A percentile compares a stretch with the other conserved stretches of the same genome.
These are phyloP conservation scores for Gari tellinella DNA, from an alignment of 2,888 invertebrate genomes.

Conservation along the genomic window DNA sequence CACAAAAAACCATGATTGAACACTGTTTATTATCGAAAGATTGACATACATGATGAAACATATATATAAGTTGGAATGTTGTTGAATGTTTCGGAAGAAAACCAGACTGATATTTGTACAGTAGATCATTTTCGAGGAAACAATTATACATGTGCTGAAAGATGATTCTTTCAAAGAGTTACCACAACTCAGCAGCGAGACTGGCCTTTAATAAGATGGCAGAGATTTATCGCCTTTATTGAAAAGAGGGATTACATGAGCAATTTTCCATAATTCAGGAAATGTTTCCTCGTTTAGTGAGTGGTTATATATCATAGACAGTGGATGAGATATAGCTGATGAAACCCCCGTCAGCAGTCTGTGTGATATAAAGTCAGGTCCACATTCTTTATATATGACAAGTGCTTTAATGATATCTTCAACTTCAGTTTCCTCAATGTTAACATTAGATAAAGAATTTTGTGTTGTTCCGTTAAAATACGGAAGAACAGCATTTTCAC, in stretches of 20 bases:
- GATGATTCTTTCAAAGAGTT: background rate
- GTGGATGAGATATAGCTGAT: background rate
- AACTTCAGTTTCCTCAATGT: background rate
- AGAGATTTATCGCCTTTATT: slow-evolving; percentile 1
- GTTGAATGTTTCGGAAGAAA: background rate
- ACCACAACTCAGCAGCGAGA: background rate
- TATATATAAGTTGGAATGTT: background rate
- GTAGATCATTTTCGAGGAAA: background rate
- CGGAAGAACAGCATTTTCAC: background rate
- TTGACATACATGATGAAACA: background rate
- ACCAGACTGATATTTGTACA: background rate
- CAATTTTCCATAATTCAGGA: background rate
- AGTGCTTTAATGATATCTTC: background rate
- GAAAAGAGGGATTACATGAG: background rate
- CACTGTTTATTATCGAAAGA: no score
- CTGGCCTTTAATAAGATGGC: background rate
- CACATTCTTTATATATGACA: background rate
- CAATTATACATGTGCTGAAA: background rate
- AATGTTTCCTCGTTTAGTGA: background rate
- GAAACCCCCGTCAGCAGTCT: background rate
- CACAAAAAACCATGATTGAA: background rate
- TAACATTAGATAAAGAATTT: background rate
- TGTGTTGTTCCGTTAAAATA: background rate
- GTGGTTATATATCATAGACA: background rate
- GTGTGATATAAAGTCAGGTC: background rate